Evolutionary conservation across 2,113 vertebrate genomes (phyloP).

Genomic region (Eretmochelys imbricata): DNA sequence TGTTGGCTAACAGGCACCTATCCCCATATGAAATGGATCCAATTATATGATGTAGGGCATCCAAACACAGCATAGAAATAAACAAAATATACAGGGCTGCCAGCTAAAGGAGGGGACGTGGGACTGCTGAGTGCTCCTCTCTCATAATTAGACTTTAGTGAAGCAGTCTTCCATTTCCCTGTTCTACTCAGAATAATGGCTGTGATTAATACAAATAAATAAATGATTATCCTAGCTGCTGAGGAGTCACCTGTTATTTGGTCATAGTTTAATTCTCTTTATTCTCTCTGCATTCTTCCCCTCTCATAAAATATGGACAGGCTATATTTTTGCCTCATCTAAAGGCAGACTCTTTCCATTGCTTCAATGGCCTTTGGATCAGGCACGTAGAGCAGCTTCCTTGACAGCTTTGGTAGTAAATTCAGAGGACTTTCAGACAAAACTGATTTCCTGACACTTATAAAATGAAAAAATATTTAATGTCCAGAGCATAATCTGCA

Average conservation of each 20-base stretch:
- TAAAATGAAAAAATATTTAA: conserved; percentile 30
- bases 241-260: background rate
- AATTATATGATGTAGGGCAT: conserved; percentile 15
- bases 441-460: conserved; percentile 34
- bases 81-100: conserved; percentile 14
- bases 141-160: background rate
- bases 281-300: background rate
- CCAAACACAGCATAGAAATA: conserved; percentile 31
- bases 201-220: background rate
- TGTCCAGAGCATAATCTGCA: background rate
- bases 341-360: background rate
- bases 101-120: background rate
- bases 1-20: conserved; percentile 34
- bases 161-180: conserved; percentile 3
- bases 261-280: background rate
- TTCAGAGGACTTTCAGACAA: conserved; percentile 7
- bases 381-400: background rate
- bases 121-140: background rate
- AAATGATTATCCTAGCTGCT: background rate
- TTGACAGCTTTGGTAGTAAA: conserved; percentile 24
- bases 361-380: conserved; percentile 51
- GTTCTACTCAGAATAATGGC: background rate
- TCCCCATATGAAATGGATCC: conserved; percentile 26
- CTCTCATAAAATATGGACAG: background rate
- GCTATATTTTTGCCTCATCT: background rate